These are phyloP conservation scores for Sesamia inferens DNA, from an alignment of 2,888 invertebrate genomes.

Conservation along the genomic window DNA sequence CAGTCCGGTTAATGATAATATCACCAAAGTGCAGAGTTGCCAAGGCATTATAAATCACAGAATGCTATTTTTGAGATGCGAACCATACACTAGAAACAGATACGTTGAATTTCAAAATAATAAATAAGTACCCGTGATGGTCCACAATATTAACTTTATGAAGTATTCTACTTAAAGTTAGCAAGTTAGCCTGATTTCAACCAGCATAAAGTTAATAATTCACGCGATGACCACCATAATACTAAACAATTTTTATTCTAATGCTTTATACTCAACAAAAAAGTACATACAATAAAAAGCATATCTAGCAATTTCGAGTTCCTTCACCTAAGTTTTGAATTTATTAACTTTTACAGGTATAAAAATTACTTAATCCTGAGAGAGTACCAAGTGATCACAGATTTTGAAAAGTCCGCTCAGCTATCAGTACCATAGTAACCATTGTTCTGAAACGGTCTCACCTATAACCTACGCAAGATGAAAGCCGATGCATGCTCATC, in stretches of 20 bases:
- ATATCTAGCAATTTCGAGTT: conserved; percentile 77
- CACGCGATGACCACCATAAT: conserved; percentile 67
- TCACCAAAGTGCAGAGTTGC: conserved; percentile 78
- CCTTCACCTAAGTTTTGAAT: conserved; percentile 71
- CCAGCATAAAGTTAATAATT: conserved; percentile 67
- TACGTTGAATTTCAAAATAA: conserved; percentile 59
- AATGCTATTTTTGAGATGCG: conserved; percentile 77
- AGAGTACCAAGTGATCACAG: conserved; percentile 90
- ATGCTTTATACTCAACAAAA: conserved; percentile 75
- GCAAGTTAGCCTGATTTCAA: conserved; percentile 35
- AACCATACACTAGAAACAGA: conserved; percentile 50
- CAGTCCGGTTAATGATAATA: conserved; percentile 73
- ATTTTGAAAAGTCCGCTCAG: conserved; percentile 86
- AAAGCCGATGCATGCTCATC: conserved; percentile 85
- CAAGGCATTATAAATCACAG: conserved; percentile 85
- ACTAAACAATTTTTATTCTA: conserved; percentile 64
- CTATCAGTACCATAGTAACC: conserved; percentile 84
- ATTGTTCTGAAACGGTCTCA: conserved; percentile 83
- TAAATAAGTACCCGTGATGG: conserved; percentile 65
- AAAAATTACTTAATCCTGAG: conserved; percentile 87
- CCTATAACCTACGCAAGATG: conserved; percentile 79
- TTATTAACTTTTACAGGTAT: conserved; percentile 77
- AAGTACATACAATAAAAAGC: conserved; percentile 70
- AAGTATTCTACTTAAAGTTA: conserved; percentile 6
- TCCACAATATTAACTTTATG: conserved; percentile 47